Evolutionary conservation across 2,888 invertebrate genomes (phyloP), one percentile per base, ranked within the genome.

Genomic region (Andrena minutula): DNA sequence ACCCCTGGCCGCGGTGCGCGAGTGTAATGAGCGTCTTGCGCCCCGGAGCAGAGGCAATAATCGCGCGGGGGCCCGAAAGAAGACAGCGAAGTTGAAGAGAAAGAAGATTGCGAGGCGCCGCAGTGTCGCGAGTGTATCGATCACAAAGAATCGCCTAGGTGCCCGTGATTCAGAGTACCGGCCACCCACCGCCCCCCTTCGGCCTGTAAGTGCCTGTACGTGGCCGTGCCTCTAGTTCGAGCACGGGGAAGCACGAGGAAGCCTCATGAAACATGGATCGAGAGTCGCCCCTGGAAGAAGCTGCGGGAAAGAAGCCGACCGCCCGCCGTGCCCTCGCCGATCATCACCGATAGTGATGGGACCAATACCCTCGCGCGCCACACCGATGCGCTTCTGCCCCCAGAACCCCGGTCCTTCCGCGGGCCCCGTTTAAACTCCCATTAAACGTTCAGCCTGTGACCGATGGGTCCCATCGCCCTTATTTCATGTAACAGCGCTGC

Each of bases 231-330:
- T 82, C 85, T 82, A 77, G 74, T 74, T 74, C 65, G 58, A 77
- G 75, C 75, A 60, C 76, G 77, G 78, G 72, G 69, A 76, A 56
- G 86, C 75, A 60, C 76, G 74, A 79, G 69, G 69, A 76, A 56
- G 86, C 75, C 90, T 91, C 91, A 91, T 91, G 91, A 91, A 91
- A 91, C 88, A 91, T 91, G 91, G 89, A 91, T 91, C 87, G 86
- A 72, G 80, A 83, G 85, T 85, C 83, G 85, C 77, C 74, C 41
- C 82, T 78, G 75, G 86, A 89, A 88, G 87, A 86, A 89, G 82
- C 79, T 71, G 78, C 65, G 72, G 81, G 80, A 86, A 86, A 86
- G 82, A 88, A 88, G 88, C 78, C 77, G 88, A 83, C 82, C 86
- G 82, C 88, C 88, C 75, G 85, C 79, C 69, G 78, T 63, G 87